A percentile compares a stretch with the other conserved stretches of the same genome.
Evolutionary conservation across 2,113 vertebrate species (phyloP).

Genomic region (Leiothrix lutea): DNA sequence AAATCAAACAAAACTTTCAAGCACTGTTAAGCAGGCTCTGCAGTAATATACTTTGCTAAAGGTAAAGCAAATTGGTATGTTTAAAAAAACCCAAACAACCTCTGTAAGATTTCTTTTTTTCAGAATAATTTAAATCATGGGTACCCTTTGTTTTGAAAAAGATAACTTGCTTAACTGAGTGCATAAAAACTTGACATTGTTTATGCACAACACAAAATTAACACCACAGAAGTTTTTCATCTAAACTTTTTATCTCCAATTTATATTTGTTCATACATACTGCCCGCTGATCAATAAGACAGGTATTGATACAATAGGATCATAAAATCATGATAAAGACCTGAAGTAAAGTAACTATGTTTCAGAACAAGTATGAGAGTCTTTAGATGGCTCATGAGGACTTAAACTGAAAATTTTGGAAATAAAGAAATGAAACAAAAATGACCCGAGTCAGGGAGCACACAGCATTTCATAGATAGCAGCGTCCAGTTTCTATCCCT

Average conservation of each 20-base stretch:
- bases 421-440: neutral
- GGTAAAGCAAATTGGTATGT: neutral
- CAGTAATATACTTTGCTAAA: neutral
- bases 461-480: neutral
- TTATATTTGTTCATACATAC: neutral
- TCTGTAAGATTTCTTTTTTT: neutral
- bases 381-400: neutral
- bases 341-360: neutral
- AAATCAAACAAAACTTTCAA: neutral
- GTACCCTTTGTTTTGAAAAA: neutral
- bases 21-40: neutral
- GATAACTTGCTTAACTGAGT: neutral
- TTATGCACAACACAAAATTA: neutral
- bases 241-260: neutral
- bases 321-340: neutral
- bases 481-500: neutral
- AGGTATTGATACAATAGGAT: neutral
- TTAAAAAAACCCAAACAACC: neutral
- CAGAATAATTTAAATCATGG: neutral
- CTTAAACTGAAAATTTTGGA: neutral
- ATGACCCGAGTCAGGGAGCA: accelerated
- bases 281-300: neutral
- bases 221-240: neutral
- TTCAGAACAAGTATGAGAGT: neutral
- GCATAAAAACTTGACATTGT: neutral